Evolutionary conservation across 1,140 invertebrate species (phyloP).

Genomic region (Gerris buenoi): DNA sequence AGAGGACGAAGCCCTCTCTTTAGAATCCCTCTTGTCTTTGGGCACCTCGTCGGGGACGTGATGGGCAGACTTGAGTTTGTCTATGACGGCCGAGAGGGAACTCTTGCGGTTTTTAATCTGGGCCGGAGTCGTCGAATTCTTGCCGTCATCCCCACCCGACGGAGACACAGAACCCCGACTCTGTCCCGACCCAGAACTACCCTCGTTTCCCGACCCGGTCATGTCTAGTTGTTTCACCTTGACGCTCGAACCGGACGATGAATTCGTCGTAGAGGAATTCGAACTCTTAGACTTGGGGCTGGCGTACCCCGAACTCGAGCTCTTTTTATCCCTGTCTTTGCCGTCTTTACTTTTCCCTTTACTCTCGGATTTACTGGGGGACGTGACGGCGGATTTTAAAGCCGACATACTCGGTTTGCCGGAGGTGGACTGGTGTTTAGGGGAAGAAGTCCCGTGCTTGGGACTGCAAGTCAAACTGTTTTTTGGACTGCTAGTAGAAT

Average conservation of each 20-base stretch:
- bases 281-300: slow-evolving; percentile 48
- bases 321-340: slow-evolving; percentile 47
- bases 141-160: slow-evolving; percentile 15
- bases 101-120: slow-evolving; percentile 51
- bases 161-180: slow-evolving; percentile 19
- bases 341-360: slow-evolving; percentile 30
- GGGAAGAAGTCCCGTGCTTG: slow-evolving; percentile 54
- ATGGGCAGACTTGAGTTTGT: slow-evolving; percentile 64
- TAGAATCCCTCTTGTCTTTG: slow-evolving; percentile 24
- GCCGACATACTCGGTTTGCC: slow-evolving; percentile 80
- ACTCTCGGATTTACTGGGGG: slow-evolving; percentile 31
- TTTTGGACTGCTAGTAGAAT: slow-evolving; percentile 21
- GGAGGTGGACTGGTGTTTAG: slow-evolving; percentile 54
- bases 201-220: slow-evolving; percentile 23
- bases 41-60: slow-evolving; percentile 32
- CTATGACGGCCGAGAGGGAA: slow-evolving; percentile 68
- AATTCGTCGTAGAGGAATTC: not conserved
- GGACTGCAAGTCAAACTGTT: slow-evolving; percentile 36
- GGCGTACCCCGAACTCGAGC: slow-evolving; percentile 35
- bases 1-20: slow-evolving; percentile 19
- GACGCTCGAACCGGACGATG: slow-evolving; percentile 30
- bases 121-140: slow-evolving; percentile 31
- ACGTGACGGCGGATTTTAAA: slow-evolving; percentile 59
- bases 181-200: slow-evolving; percentile 13
- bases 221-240: slow-evolving; percentile 53